Base-by-base conservation (phyloP, 2,113 vertebrate genomes). In the Osmerus mordax region DNA sequence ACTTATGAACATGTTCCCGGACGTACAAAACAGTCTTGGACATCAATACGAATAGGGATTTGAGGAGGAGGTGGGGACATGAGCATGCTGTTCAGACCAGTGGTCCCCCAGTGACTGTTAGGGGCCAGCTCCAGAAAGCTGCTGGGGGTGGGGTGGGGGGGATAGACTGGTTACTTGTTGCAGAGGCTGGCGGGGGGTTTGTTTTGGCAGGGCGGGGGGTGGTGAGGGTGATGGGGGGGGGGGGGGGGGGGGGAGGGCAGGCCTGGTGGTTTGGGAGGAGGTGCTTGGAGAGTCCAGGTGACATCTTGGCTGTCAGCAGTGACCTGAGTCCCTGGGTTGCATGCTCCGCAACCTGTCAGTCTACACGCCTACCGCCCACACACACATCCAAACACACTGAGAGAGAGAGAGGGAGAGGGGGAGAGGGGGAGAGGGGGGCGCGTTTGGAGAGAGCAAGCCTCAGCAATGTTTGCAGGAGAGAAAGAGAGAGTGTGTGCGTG, bases 291-390 rank as follows among this genome's bases (percentile, higher is more conserved):
- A 80, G 29, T 12, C 53, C 80, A 76, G 76, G 72, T 81, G 80
- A 73, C 78, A 78, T 82, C 75, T 82, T 82, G 71, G 71, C 77
- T 83, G 75, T 87, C 76, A 84, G 67, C 67, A 29, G 67, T 76
- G 83, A 85, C 65, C 78, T 4, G 5, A 78, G 83, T 78, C 77
- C 75, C 51, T 79, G 81, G 83, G 85, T 84, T 83, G 75, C 74
- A 80, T 74, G 54, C 75, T 69, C 65, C 56, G 25, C 12, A n/a
- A 76, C 82, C 78, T 83, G 81, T 87, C 75, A 85, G 81, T 36
- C 29, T 80, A 87, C 83, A 87, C 76, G 72, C 70, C 74, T 73
- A 71, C 85, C 76, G 61, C 84, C 88, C 87, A 87, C 87, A 78
- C 82, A 74, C 77, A 68, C 51, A 55, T 54, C 19, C 65, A 62